Evolutionary conservation across 2,888 invertebrate genomes (phyloP).

Genomic region (Cylindroiulus punctatus): DNA sequence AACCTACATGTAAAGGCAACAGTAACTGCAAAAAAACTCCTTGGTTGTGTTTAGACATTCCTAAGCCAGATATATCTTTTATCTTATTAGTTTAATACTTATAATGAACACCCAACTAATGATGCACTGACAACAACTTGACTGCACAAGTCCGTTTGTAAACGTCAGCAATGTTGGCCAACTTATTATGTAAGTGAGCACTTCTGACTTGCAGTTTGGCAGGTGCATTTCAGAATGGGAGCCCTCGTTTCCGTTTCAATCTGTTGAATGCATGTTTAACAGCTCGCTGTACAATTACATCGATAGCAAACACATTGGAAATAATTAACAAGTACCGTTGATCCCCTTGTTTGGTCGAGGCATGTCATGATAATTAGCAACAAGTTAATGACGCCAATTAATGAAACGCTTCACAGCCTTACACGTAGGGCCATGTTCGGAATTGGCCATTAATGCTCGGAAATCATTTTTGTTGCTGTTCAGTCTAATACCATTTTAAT

Average conservation of each 20-base stretch:
- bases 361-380: not conserved
- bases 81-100: no score
- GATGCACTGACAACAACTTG: no score
- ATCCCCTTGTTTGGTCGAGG: not conserved
- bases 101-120: no score
- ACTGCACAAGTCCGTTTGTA: no score
- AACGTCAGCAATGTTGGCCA: no score
- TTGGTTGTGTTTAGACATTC: no score
- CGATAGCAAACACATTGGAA: slow-evolving; percentile 4
- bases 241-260: slow-evolving; percentile 9
- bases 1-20: no score
- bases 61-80: no score
- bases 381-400: slow-evolving; percentile 10
- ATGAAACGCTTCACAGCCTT: slow-evolving; percentile 6
- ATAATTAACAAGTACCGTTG: slow-evolving; percentile 11
- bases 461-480: not conserved
- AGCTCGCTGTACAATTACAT: not conserved
- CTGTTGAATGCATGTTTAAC: not conserved
- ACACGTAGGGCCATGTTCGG: not conserved
- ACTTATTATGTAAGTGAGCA: no score
- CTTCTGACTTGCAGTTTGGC: no score
- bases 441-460: not conserved
- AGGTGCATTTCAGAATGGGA: no score
- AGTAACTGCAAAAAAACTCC: no score
- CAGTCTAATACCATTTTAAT: not conserved